Conservation (phyloP, 2,797 vertebrate genomes). For the Ambastaia sidthimunki region DNA sequence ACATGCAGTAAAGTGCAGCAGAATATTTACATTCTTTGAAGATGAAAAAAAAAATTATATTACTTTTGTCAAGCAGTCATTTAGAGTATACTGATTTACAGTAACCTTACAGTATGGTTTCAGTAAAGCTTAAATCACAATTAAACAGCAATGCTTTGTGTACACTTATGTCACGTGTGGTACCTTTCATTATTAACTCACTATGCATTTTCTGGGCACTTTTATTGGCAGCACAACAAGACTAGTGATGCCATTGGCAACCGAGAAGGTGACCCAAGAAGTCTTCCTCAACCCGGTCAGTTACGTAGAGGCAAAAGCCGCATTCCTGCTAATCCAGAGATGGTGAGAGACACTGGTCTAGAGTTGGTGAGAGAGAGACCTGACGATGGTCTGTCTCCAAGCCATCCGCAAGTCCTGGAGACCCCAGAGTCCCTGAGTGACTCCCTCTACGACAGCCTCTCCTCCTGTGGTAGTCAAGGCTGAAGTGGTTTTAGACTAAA, state of each 20-base stretch:
- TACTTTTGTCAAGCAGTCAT: too few relatives aligned
- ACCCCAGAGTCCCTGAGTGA: constrained; percentile 94
- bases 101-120: too few relatives aligned
- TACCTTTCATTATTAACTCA: background rate
- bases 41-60: too few relatives aligned
- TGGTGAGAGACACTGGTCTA: constrained; percentile 86
- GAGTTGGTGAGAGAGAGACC: constrained; percentile 83
- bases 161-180: background rate
- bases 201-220: background rate
- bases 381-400: constrained; percentile 78
- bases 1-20: too few relatives aligned
- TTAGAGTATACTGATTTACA: too few relatives aligned
- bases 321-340: constrained; percentile 83
- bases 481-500: constrained; percentile 67
- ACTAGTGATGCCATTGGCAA: constrained; percentile 69
- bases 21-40: too few relatives aligned
- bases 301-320: constrained; percentile 77
- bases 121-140: too few relatives aligned
- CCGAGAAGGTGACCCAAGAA: constrained; percentile 70
- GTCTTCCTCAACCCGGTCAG: constrained; percentile 73
- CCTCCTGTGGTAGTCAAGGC: constrained; percentile 96
- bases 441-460: constrained; percentile 94
- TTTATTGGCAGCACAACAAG: constrained; percentile 61
- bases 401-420: constrained; percentile 85
- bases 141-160: too few relatives aligned